Evolutionary conservation across 2,888 invertebrate species (phyloP).

Genomic region (Chalcosyrphus nemorum): DNA sequence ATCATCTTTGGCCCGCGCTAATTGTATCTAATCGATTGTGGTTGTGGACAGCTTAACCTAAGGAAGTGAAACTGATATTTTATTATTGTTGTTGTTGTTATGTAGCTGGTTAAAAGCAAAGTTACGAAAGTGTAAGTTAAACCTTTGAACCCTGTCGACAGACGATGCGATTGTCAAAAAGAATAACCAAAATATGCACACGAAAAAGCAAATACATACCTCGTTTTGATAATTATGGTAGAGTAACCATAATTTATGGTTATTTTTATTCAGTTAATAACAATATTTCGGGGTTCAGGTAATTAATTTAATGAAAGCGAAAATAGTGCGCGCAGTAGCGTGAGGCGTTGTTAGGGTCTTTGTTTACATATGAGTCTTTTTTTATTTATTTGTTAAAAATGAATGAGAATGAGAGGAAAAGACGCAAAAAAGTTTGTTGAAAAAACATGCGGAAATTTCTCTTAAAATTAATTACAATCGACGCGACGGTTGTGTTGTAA

Average conservation of each 20-base stretch:
- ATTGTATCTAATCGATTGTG: background rate
- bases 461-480: slow-evolving; percentile 26
- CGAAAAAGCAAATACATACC: background rate
- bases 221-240: slow-evolving; percentile 16
- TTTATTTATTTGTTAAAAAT: background rate
- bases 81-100: slow-evolving; percentile 10
- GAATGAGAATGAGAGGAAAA: background rate
- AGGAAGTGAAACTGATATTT: background rate
- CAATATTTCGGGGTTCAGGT: slow-evolving; percentile 3
- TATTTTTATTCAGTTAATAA: background rate
- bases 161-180: background rate
- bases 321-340: slow-evolving; percentile 20
- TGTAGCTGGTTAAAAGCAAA: slow-evolving; percentile 3
- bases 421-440: background rate
- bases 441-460: slow-evolving; percentile 26
- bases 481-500: background rate
- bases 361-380: slow-evolving; percentile 7
- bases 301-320: slow-evolving; percentile 58
- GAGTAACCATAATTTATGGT: slow-evolving; percentile 15
- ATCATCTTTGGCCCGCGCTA: background rate
- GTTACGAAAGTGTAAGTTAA: slow-evolving; percentile 34
- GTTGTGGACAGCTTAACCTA: background rate
- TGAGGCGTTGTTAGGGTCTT: slow-evolving; percentile 11
- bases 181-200: background rate
- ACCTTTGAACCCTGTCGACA: slow-evolving; percentile 6